Conservation (phyloP, 1,140 invertebrate genomes). For the Saxidomus purpurata region DNA sequence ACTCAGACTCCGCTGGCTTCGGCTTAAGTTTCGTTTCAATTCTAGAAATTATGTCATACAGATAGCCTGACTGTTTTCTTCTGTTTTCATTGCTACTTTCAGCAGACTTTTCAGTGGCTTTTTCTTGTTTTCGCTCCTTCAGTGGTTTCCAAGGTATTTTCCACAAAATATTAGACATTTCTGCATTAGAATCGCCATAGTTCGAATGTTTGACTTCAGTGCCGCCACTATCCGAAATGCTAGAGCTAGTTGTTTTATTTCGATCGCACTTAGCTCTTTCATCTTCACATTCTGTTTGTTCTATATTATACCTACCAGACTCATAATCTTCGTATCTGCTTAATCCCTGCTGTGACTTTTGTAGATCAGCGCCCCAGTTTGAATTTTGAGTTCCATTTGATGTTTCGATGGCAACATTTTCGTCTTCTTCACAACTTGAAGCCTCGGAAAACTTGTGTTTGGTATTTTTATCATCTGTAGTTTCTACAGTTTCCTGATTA, state of each 20-base stretch:
- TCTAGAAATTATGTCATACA: conserved; percentile 16
- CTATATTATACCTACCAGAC: no score
- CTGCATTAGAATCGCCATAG: background rate
- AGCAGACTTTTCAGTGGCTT: background rate
- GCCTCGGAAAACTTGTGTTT: background rate
- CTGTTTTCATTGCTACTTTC: background rate
- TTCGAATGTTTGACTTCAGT: background rate
- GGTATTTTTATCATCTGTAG: background rate
- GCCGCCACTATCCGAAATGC: no score
- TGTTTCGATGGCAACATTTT: background rate
- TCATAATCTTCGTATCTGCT: no score
- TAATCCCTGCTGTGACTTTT: no score
- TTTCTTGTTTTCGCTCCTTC: background rate
- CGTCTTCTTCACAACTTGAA: background rate
- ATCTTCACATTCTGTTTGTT: no score
- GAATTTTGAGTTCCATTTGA: background rate
- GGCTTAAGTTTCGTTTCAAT: background rate
- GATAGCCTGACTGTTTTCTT: background rate
- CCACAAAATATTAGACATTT: conserved; percentile 1
- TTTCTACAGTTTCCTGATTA: background rate
- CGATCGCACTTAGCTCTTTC: no score
- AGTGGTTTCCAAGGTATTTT: conserved; percentile 1
- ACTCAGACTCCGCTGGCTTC: background rate
- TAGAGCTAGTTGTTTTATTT: no score
- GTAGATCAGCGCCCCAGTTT: no score